Evolutionary conservation across 2,113 vertebrate genomes (phyloP), one percentile per base, ranked within the genome.

Genomic region (Elachura formosa): DNA sequence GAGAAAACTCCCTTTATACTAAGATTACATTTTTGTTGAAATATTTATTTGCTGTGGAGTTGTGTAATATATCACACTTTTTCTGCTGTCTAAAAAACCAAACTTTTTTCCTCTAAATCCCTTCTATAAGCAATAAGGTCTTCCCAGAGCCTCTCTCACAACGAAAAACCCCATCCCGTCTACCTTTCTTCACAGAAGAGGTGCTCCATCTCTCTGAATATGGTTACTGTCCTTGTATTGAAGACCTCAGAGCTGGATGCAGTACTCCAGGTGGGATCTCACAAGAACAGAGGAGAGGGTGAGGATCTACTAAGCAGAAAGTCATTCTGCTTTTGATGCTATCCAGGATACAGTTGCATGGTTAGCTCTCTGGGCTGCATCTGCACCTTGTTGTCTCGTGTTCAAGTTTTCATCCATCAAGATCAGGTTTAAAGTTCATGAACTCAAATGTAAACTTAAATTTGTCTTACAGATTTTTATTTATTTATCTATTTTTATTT

Each of bases 321-420:
- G 3, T 5, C 33, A 22, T 0, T 0, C 20, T 76, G 18, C 21
- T 59, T 71, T 45, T 31, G 49, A 24, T 61, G 16, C 25, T 67
- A 22, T 25, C 21, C 16, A 46, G 21, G 15, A 14, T 14, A 26
- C 0, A 1, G 3, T 4, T 36, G 20, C 19, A 18, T 0, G 0
- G 2, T 14, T 40, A 7, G 15, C 8, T 40, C n/a, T 79, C 33
- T 64, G 34, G 40, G 34, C 25, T 59, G 28, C 21, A 19, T 40
- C 10, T 7, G 3, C 33, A 51, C 6, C 10, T 19, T 54, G 8
- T 25, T 11, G 5, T 18, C 16, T 69, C 25, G 24, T 29, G 19
- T 40, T 10, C 25, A 59, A 17, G 14, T 63, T 58, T 68, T 63
- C 22, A 8, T 41, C 34, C 38, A 29, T 14, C 11, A n/a, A 34